Conservation (phyloP, 2,888 invertebrate genomes). For the Agonopterix subpropinquella region DNA sequence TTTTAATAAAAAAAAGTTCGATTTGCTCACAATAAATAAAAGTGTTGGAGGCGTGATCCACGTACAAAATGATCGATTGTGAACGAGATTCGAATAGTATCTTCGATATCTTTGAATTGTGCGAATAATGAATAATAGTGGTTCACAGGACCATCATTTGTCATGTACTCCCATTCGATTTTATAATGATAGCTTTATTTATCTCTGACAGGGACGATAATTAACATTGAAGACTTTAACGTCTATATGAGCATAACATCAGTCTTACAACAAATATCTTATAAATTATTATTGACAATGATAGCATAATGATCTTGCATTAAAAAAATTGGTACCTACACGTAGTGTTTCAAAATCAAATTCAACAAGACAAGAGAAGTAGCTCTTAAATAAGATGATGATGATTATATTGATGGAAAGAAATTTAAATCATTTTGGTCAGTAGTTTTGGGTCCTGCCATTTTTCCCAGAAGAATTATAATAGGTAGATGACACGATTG, state of each 20-base stretch:
- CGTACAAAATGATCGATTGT: slow-evolving; percentile 23
- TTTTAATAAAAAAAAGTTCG: background rate
- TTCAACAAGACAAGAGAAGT: no score
- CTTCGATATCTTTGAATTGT: slow-evolving; percentile 22
- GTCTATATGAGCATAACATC: slow-evolving; percentile 4
- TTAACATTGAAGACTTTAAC: background rate
- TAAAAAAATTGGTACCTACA: no score
- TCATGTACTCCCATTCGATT: slow-evolving; percentile 17
- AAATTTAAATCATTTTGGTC: no score
- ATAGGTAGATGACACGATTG: no score
- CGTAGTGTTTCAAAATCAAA: no score
- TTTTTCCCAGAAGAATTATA: no score
- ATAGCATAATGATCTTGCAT: no score
- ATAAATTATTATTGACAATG: no score
- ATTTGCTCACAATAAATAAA: slow-evolving; percentile 6
- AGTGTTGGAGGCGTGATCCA: slow-evolving; percentile 18
- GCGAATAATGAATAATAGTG: slow-evolving; percentile 21
- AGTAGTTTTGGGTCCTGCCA: no score
- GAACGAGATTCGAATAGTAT: slow-evolving; percentile 19
- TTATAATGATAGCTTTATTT: slow-evolving; percentile 2
- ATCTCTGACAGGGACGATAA: background rate
- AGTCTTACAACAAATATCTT: no score
- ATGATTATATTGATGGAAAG: no score
- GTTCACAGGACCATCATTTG: slow-evolving; percentile 14
- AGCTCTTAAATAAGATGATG: no score